phyloP scores from a whole-genome alignment of 2,113 vertebrate species.

The Poeciliopsis occidentalis region DNA sequence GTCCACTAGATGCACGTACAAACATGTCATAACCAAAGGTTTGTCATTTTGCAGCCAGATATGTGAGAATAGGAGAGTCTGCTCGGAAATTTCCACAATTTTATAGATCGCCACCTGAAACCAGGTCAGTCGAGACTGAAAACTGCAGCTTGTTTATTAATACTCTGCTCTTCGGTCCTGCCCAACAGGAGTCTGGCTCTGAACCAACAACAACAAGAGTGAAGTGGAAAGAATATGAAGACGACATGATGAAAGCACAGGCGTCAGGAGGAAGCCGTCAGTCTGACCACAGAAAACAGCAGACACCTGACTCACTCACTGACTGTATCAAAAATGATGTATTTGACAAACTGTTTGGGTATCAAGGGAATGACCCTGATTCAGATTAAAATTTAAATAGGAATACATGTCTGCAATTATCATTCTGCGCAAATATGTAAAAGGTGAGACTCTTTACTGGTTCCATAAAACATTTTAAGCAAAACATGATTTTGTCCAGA shows the following conservation, averaged over 20 bases:
- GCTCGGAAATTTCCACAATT: conserved; percentile 11
- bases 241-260: conserved; percentile 17
- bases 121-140: conserved; percentile 43
- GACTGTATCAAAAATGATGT: neutral
- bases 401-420: neutral
- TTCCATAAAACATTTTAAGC: too few species aligned
- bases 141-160: conserved; percentile 46
- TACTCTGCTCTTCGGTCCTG: conserved; percentile 27
- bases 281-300: neutral
- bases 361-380: neutral
- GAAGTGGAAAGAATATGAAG: conserved; percentile 54
- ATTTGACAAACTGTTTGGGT: neutral
- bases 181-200: conserved; percentile 45
- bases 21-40: conserved; percentile 38
- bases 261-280: conserved; percentile 7
- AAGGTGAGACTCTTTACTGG: too few species aligned
- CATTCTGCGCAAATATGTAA: too few species aligned
- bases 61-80: neutral
- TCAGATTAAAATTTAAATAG: neutral
- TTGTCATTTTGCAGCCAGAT: conserved; percentile 8
- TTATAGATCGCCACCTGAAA: conserved; percentile 42
- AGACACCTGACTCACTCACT: neutral
- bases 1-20: conserved; percentile 12
- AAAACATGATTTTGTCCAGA: too few species aligned
- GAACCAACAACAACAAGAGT: conserved; percentile 33